A percentile compares a stretch with the other conserved stretches of the same genome.
Evolutionary conservation across 2,888 invertebrate genomes (phyloP).

Genomic region (Chymomyza fuscimana): DNA sequence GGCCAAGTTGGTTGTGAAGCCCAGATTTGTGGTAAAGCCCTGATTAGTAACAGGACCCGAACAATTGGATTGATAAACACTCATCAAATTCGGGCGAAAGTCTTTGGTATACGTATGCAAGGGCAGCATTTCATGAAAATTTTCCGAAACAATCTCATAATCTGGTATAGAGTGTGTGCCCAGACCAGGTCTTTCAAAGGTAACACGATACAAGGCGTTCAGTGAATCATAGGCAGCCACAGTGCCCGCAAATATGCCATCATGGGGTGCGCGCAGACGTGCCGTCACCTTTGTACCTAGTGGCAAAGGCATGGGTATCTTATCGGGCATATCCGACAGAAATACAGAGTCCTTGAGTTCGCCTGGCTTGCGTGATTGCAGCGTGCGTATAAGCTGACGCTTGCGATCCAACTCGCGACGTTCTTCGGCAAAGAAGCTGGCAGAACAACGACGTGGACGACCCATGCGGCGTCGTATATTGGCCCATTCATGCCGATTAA

Average conservation of each 20-base stretch:
- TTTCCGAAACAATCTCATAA: slow-evolving; percentile 96
- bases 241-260: slow-evolving; percentile 95
- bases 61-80: slow-evolving; percentile 59
- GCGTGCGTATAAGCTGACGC: slow-evolving; percentile 92
- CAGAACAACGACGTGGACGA: slow-evolving; percentile 95
- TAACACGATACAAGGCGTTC: slow-evolving; percentile 95
- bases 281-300: slow-evolving; percentile 95
- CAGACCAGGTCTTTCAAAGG: slow-evolving; percentile 94
- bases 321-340: slow-evolving; percentile 93
- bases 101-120: slow-evolving; percentile 90
- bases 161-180: slow-evolving; percentile 98
- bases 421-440: slow-evolving; percentile 97
- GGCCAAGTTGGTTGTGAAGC: slow-evolving; percentile 82
- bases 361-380: slow-evolving; percentile 94
- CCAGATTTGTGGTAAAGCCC: slow-evolving; percentile 82
- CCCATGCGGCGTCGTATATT: slow-evolving; percentile 97
- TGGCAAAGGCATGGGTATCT: slow-evolving; percentile 96
- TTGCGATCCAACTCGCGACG: slow-evolving; percentile 93
- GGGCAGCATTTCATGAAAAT: slow-evolving; percentile 93
- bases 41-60: slow-evolving; percentile 60
- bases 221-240: slow-evolving; percentile 98
- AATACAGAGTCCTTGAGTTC: slow-evolving; percentile 85
- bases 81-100: slow-evolving; percentile 84
- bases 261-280: slow-evolving; percentile 93
- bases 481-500: slow-evolving; percentile 96